Evolutionary conservation across 2,113 vertebrate genomes (phyloP).

Genomic region (Gracilinanus agilis): DNA sequence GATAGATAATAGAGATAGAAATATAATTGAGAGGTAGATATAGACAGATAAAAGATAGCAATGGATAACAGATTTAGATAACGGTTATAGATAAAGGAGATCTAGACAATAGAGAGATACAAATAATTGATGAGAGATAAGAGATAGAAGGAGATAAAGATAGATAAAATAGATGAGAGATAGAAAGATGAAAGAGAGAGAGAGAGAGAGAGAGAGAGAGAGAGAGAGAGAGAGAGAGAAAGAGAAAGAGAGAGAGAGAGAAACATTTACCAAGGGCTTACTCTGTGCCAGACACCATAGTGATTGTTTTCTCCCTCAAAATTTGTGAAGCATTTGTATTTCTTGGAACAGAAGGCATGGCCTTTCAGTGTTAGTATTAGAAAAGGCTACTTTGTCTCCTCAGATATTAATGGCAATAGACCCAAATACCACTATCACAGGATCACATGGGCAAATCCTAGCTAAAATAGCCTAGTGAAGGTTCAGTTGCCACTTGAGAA

Average conservation of each 20-base stretch:
- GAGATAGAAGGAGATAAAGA: not conserved
- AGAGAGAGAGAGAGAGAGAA: not conserved
- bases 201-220: not conserved
- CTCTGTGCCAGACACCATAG: not conserved
- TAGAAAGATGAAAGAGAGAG: not conserved
- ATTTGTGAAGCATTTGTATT: slow-evolving; percentile 29
- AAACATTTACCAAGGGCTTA: not conserved
- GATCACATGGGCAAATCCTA: not conserved
- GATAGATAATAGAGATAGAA: not conserved
- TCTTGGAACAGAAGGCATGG: slow-evolving; percentile 34
- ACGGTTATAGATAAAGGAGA: not conserved
- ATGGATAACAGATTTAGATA: not conserved
- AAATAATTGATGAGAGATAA: not conserved
- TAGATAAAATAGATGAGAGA: not conserved
- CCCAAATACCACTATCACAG: not conserved
- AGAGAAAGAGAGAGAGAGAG: not conserved
- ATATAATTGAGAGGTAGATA: not conserved
- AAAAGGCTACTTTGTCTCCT: slow-evolving; percentile 25
- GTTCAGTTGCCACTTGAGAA: slow-evolving; percentile 29
- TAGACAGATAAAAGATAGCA: not conserved
- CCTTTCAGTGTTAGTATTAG: slow-evolving; percentile 10
- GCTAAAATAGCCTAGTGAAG: slow-evolving; percentile 3
- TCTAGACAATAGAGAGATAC: not conserved
- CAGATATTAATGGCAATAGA: not conserved
- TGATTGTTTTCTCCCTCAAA: not conserved